Evolutionary conservation across 2,113 vertebrate genomes (phyloP).

Genomic region (Cyprinodon brontotheroides): DNA sequence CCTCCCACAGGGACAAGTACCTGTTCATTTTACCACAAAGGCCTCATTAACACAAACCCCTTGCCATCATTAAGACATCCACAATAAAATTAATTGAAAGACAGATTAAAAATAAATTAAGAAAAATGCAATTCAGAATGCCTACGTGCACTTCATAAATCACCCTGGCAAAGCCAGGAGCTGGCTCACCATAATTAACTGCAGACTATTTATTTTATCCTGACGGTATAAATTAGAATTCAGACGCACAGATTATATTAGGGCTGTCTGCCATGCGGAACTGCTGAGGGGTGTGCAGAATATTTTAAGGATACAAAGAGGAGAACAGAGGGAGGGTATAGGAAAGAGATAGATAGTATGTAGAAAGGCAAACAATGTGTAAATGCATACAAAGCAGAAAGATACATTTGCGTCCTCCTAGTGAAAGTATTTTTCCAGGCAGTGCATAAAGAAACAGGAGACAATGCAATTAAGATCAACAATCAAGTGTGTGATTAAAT

Average conservation of each 20-base stretch:
- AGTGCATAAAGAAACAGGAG: slow-evolving; percentile 52
- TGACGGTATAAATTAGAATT: slow-evolving; percentile 98
- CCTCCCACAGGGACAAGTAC: slow-evolving; percentile 33
- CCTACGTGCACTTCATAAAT: slow-evolving; percentile 93
- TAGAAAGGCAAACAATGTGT: slow-evolving; percentile 68
- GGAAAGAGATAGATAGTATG: slow-evolving; percentile 50
- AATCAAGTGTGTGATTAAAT: slow-evolving; percentile 59
- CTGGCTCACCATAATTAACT: slow-evolving; percentile 93
- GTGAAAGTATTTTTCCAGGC: slow-evolving; percentile 59
- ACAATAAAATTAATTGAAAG: slow-evolving; percentile 98
- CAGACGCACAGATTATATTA: slow-evolving; percentile 98
- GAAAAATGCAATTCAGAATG: slow-evolving; percentile 96
- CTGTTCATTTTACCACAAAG: slow-evolving; percentile 76
- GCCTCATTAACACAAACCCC: slow-evolving; percentile 88
- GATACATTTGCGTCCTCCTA: slow-evolving; percentile 60
- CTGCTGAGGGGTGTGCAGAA: slow-evolving; percentile 86
- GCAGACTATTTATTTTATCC: slow-evolving; percentile 99
- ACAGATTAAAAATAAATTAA: slow-evolving; percentile 99
- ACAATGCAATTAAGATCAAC: slow-evolving; percentile 53
- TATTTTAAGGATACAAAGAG: slow-evolving; percentile 89
- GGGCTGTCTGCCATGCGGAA: slow-evolving; percentile 92
- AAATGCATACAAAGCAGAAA: slow-evolving; percentile 70
- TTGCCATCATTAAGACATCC: slow-evolving; percentile 97
- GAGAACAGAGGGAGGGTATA: slow-evolving; percentile 56
- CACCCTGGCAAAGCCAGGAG: slow-evolving; percentile 89